These are phyloP conservation scores for Drosophila arizonae DNA, from an alignment of 1,140 invertebrate species.

Conservation along the genomic window DNA sequence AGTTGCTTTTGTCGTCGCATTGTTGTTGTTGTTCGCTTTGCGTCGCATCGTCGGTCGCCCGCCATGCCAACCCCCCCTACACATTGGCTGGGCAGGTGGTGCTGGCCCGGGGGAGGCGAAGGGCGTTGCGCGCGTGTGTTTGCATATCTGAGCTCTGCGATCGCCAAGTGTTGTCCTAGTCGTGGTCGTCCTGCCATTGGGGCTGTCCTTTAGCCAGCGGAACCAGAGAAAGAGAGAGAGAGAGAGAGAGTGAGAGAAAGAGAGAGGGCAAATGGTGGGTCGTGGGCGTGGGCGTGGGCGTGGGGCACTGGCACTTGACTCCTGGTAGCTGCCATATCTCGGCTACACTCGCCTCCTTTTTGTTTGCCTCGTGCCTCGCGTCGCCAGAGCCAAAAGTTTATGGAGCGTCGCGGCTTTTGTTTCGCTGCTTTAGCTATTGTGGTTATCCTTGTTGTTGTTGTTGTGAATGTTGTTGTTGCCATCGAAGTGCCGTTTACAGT, in stretches of 20 bases:
- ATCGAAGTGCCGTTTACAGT: neutral
- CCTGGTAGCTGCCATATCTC: constrained; percentile 10
- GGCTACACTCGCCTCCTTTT: constrained; percentile 44
- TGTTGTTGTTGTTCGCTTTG: constrained; percentile 21
- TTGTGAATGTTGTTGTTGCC: neutral
- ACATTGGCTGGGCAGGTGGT: neutral
- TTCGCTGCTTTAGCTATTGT: constrained; percentile 41
- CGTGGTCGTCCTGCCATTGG: neutral
- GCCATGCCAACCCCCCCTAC: neutral
- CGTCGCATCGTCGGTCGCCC: constrained; percentile 12
- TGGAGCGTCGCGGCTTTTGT: constrained; percentile 65
- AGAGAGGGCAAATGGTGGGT: neutral
- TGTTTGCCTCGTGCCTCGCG: constrained; percentile 37
- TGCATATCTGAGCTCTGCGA: constrained; percentile 61
- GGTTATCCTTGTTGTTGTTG: constrained; percentile 5
- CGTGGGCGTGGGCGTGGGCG: neutral
- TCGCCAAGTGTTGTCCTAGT: constrained; percentile 50
- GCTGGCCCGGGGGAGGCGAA: neutral
- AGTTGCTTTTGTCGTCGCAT: constrained; percentile 1
- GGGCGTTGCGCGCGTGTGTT: constrained; percentile 50
- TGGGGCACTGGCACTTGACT: constrained; percentile 46
- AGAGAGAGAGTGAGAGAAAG: neutral
- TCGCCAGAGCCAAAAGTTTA: constrained; percentile 67
- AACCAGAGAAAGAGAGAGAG: neutral
- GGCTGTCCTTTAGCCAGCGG: constrained; percentile 36